Base-by-base conservation (phyloP, 1,140 invertebrate species). In the Sycobia sp. region DNA sequence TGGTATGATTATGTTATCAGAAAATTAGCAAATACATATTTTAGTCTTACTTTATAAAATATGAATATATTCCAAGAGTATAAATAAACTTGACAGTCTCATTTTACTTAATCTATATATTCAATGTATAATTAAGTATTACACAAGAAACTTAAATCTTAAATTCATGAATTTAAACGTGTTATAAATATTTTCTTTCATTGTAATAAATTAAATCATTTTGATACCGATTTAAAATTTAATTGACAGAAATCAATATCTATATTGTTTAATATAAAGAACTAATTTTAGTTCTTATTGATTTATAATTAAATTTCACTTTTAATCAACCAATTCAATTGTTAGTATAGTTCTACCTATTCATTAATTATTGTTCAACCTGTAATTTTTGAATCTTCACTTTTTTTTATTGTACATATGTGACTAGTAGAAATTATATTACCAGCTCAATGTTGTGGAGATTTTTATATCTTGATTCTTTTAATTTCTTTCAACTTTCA, bases 401-500 rank as follows among this genome's bases (percentile, higher is more conserved):
- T n/a, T 49, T 9, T 49, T n/a, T 22, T 58, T 22, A 1, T 18
- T 13, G 41, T 18, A 43, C 13, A 18, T 47, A 58, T 34, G 54
- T 50, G 25, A 50, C 39, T 61, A 11, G 20, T 60, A 22, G n/a
- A 58, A 29, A 50, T 29, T 18, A 53, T 53, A 43, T 34, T 53
- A 61, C 49, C 27, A 56, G 63, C 18, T 61, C 39, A 27, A 51
- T 41, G 29, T 10, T n/a, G 51, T 62, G 32, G 39, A 62, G 41
- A 53, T 16, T 55, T 68, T 60, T 69, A 66, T 73, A 61, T 69
- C 46, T 73, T 79, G 78, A 81, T 72, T 75, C 71, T 82, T 82
- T 82, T 82, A 82, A 82, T 82, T 78, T 81, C 71, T 82, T 81
- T 82, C 72, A 82, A 79, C 77, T 82, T 82, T 76, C 79, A 82